Evolutionary conservation across 2,113 vertebrate genomes (phyloP).

Genomic region (Cranoglanis bouderius): DNA sequence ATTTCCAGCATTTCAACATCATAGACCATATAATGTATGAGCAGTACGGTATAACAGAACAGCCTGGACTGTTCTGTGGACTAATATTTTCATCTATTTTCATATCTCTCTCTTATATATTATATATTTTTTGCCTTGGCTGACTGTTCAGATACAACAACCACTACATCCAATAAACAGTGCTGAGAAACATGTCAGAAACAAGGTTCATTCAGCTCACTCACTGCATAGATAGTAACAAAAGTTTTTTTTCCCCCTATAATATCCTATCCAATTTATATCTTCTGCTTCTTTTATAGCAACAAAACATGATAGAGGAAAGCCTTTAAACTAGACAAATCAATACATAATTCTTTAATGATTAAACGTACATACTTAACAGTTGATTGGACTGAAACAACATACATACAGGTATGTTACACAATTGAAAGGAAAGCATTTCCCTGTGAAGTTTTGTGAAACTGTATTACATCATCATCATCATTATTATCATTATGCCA

Average conservation of each 20-base stretch:
- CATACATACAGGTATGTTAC: neutral
- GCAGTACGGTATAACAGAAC: neutral
- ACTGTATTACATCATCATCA: neutral
- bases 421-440: neutral
- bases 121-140: neutral
- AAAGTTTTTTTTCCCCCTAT: neutral
- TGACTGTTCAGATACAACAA: neutral
- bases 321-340: too few species aligned
- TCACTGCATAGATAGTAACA: neutral
- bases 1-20: neutral
- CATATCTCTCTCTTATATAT: neutral
- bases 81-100: neutral
- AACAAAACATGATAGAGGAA: too few species aligned
- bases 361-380: too few species aligned
- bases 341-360: too few species aligned
- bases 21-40: neutral
- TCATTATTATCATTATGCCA: neutral
- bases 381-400: neutral
- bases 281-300: too few species aligned
- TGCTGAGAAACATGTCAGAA: neutral
- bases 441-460: neutral
- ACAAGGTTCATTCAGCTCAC: neutral
- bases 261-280: too few species aligned
- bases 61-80: neutral
- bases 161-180: neutral